Percentiles rank a stretch among this genome's conserved stretches.
These are phyloP conservation scores for Cataglyphis livida DNA, from an alignment of 2,888 invertebrate species.

Conservation along the genomic window DNA sequence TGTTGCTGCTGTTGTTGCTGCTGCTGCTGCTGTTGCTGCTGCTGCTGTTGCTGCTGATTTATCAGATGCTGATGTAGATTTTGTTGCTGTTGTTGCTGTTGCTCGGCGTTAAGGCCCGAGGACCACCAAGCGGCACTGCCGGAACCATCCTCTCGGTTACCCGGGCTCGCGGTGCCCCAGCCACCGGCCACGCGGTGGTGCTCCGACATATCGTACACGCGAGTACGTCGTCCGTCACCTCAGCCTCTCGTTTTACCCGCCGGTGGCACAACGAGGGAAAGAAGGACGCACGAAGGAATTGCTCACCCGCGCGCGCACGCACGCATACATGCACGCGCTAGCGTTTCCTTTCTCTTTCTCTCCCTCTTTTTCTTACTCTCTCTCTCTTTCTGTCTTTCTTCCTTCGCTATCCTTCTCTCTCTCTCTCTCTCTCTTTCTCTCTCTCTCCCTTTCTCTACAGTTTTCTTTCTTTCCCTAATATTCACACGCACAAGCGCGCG, in stretches of 20 bases:
- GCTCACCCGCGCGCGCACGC: conserved; percentile 43
- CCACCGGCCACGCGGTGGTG: conserved; percentile 89
- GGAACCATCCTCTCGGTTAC: conserved; percentile 86
- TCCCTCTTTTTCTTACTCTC: conserved; percentile 59
- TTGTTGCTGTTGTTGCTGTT: conserved; percentile 85
- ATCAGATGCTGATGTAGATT: conserved; percentile 86
- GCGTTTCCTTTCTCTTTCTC: conserved; percentile 52
- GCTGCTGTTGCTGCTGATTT: conserved; percentile 87
- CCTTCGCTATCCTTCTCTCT: conserved; percentile 13
- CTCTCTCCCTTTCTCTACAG: conserved; percentile 61
- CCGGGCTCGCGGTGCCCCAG: conserved; percentile 85
- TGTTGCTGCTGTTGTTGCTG: conserved; percentile 78
- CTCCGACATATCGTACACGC: conserved; percentile 87
- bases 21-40: conserved; percentile 86
- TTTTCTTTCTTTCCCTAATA: conserved; percentile 55
- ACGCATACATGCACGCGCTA: conserved; percentile 58
- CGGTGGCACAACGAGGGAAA: conserved; percentile 67
- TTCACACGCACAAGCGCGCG: conserved; percentile 64
- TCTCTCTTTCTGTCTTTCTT: conserved; percentile 59
- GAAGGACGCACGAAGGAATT: conserved; percentile 68
- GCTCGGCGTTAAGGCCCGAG: conserved; percentile 83
- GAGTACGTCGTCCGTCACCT: conserved; percentile 77
- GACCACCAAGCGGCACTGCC: conserved; percentile 87
- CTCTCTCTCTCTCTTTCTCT: conserved; percentile 49
- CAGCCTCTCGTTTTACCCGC: conserved; percentile 72